A percentile compares a stretch with the other conserved stretches of the same genome.
phyloP scores from a whole-genome alignment of 2,888 invertebrate species.

The Rosalia funebris region DNA sequence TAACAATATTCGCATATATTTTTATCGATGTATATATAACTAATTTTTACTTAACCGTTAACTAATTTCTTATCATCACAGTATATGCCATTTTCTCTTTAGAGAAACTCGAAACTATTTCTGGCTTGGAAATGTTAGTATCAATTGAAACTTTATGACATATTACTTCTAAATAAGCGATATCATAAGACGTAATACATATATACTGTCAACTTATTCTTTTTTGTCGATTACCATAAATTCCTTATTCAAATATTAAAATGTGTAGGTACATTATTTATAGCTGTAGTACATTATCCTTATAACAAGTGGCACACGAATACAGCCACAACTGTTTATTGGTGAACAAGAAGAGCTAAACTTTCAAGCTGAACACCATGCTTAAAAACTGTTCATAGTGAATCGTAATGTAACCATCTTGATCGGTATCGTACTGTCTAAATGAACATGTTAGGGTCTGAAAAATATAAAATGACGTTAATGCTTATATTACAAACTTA shows the following conservation, averaged over 20 bases:
- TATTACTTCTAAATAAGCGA: not conserved
- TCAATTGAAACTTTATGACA: not conserved
- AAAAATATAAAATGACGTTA: conserved; percentile 57
- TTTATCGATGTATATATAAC: not conserved
- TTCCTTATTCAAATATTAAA: conserved; percentile 4
- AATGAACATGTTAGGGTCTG: conserved; percentile 92
- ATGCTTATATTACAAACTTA: not conserved
- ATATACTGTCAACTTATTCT: not conserved
- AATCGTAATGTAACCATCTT: conserved; percentile 94
- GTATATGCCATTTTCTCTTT: not conserved
- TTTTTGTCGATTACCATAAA: not conserved
- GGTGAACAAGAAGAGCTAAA: conserved; percentile 61
- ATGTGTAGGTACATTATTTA: not conserved
- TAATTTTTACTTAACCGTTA: not conserved
- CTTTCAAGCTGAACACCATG: conserved; percentile 87
- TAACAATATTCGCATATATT: not conserved
- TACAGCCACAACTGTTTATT: conserved; percentile 6
- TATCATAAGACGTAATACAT: not conserved
- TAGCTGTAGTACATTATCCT: not conserved
- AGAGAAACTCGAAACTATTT: not conserved
- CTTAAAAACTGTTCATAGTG: conserved; percentile 95
- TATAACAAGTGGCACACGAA: conserved; percentile 9
- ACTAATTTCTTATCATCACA: not conserved
- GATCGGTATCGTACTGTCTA: conserved; percentile 87
- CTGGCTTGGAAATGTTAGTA: not conserved